Evolutionary conservation across 2,888 invertebrate genomes (phyloP), one percentile per base, ranked within the genome.

Genomic region (Drosophila differens): DNA sequence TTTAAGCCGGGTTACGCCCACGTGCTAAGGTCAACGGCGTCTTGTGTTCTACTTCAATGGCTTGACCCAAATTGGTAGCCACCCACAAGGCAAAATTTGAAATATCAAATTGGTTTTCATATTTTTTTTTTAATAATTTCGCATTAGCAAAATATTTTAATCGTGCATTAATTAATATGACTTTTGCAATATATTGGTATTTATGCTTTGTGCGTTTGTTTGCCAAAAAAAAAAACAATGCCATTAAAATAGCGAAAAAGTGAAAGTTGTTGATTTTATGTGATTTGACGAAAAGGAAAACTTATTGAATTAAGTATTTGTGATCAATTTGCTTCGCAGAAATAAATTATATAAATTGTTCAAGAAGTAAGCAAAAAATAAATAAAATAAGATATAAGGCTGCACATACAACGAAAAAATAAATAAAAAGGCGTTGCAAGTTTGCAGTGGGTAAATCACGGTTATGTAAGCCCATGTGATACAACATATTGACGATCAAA

Each of bases 21-120:
- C 87, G 41, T 53, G 74, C 65, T 84, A 89, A 85, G 85, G 85
- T 86, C 87, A 89, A 37, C 61, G 30, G 33, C 52, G 53, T 70
- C 73, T 70, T 60, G 61, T 71, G 90, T 85, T 85, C 85, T 85
- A 85, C 85, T 85, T 76, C 81, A 85, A 78, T 85, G 88, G 71
- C 85, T 87, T 87, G 85, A 85, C 85, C 90, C 76, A 82, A 72
- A 85, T 89, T 74, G 55, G 53, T 35, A 81, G 57, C 77, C 75
- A 75, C 79, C 80, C 82, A 76, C 79, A 69, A 82, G 82, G 66
- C 61, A 62, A 47, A 47, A 16, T 25, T 47, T 47, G 47, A 76
- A 55, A 64, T 63, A 49, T 49, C 10, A 37, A 60, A 75, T 65
- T 53, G 12, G 28, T 53, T 47, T 65, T 41, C 47, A 49, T 62